These are phyloP conservation scores for Tyria jacobaeae DNA, from an alignment of 2,888 invertebrate genomes.

Conservation along the genomic window DNA sequence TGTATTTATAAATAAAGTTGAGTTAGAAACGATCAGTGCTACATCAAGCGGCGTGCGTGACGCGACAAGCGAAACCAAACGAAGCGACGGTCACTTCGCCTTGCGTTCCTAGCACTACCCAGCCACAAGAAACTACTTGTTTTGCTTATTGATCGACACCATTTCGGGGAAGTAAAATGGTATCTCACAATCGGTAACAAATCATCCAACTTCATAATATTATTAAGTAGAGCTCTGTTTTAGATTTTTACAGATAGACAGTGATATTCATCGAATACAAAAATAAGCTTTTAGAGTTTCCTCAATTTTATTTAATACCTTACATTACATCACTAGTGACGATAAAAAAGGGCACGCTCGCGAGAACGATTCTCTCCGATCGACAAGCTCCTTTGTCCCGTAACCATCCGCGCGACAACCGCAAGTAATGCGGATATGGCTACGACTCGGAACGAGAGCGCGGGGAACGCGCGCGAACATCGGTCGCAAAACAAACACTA, in stretches of 20 bases:
- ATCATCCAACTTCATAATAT: slow-evolving; percentile 58
- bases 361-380: slow-evolving; percentile 74
- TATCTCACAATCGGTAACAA: slow-evolving; percentile 72
- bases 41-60: slow-evolving; percentile 41
- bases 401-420: slow-evolving; percentile 67
- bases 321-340: slow-evolving; percentile 81
- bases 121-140: slow-evolving; percentile 59
- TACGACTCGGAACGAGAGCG: slow-evolving; percentile 70
- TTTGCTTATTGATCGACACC: slow-evolving; percentile 73
- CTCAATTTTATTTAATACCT: slow-evolving; percentile 83
- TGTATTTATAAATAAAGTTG: slow-evolving; percentile 56
- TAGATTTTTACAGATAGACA: slow-evolving; percentile 81
- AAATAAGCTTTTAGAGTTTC: slow-evolving; percentile 86
- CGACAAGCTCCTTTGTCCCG: slow-evolving; percentile 68
- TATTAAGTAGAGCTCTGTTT: slow-evolving; percentile 69
- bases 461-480: slow-evolving; percentile 75
- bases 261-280: slow-evolving; percentile 84
- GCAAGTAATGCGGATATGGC: slow-evolving; percentile 51
- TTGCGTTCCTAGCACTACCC: slow-evolving; percentile 70
- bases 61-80: slow-evolving; percentile 58
- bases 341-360: slow-evolving; percentile 77
- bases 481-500: slow-evolving; percentile 83
- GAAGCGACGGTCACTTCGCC: slow-evolving; percentile 67
- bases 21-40: slow-evolving; percentile 43
- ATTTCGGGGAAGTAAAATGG: slow-evolving; percentile 82